phyloP scores from a whole-genome alignment of 2,113 vertebrate species.

The Peromyscus polionotus region DNA sequence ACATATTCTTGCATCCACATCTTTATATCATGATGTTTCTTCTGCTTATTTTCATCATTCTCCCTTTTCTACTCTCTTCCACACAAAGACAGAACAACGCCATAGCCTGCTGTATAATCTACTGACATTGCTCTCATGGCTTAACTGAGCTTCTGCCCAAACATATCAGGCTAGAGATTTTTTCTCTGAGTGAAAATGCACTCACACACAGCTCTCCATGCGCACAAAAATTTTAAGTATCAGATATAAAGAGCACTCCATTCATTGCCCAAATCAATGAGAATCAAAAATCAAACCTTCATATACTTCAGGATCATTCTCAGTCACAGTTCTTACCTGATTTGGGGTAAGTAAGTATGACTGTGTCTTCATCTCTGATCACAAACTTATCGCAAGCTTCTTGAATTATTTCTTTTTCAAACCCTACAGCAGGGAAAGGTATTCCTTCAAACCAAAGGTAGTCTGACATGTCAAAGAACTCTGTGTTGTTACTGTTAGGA shows the following conservation, averaged over 20 bases:
- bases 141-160: not conserved
- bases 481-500: accelerated
- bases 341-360: not conserved
- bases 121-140: not conserved
- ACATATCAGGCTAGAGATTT: not conserved
- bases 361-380: not conserved
- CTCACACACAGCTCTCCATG: not conserved
- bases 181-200: not conserved
- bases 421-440: accelerated
- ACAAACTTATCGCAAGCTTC: not conserved
- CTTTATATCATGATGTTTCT: not conserved
- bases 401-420: not conserved
- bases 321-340: not conserved
- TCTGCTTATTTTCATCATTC: not conserved
- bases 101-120: not conserved
- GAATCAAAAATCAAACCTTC: not conserved
- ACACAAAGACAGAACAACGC: not conserved
- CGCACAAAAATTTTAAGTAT: not conserved
- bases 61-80: too few species aligned
- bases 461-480: not conserved
- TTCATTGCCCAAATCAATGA: not conserved
- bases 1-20: not conserved
- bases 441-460: not conserved
- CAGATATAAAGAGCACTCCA: not conserved
- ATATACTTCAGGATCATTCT: not conserved